These are phyloP conservation scores for Paramuricea clavata DNA, from an alignment of 92 coral and sea anemone species.

Conservation along the genomic window DNA sequence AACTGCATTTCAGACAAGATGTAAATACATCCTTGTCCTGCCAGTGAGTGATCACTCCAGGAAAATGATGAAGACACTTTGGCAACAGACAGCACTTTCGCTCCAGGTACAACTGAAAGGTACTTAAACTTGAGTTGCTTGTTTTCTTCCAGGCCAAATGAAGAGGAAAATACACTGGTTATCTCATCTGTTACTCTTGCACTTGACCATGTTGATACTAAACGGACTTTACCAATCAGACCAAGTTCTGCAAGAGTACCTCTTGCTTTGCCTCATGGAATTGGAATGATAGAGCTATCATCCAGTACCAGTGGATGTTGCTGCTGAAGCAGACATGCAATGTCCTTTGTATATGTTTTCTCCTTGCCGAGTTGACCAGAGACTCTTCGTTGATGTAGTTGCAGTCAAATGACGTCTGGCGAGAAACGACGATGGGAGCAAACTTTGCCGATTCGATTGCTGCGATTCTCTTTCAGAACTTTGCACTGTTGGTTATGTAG, in stretches of 20 bases:
- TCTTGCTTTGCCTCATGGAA: conserved; percentile 43
- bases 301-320: neutral
- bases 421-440: conserved; percentile 32
- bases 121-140: neutral
- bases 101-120: conserved; percentile 21
- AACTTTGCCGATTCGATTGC: conserved; percentile 1
- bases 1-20: conserved; percentile 1
- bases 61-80: conserved; percentile 9
- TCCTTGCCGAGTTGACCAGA: conserved; percentile 30
- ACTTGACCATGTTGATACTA: conserved; percentile 19
- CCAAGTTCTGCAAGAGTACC: conserved; percentile 31
- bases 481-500: conserved; percentile 6
- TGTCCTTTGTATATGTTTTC: conserved; percentile 28
- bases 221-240: neutral
- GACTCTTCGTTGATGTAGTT: conserved; percentile 7
- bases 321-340: conserved; percentile 20
- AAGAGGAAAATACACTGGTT: conserved; percentile 4
- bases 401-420: conserved; percentile 25
- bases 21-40: conserved; percentile 9
- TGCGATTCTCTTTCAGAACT: conserved; percentile 12
- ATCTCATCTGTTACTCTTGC: conserved; percentile 4
- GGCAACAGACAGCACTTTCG: neutral
- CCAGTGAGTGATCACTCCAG: conserved; percentile 2
- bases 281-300: neutral
- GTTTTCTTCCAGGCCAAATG: conserved; percentile 6